These are phyloP conservation scores for Trichosurus vulpecula DNA, from an alignment of 2,797 vertebrate genomes.

Conservation along the genomic window DNA sequence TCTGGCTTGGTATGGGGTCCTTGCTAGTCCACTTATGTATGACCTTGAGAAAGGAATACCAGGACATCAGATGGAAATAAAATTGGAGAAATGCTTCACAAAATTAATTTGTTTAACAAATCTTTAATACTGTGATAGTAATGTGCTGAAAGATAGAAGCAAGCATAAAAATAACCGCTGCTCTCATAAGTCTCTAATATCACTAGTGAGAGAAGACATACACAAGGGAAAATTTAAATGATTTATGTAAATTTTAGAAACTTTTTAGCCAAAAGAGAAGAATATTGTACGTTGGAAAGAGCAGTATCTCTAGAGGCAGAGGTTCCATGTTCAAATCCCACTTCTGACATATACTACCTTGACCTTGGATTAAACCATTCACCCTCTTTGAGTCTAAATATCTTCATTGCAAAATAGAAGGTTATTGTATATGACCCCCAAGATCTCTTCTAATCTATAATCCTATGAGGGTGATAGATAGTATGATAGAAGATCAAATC, in stretches of 20 bases:
- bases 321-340: neutral
- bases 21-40: slow-evolving; percentile 43
- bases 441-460: neutral
- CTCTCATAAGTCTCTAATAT: neutral
- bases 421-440: neutral
- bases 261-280: neutral
- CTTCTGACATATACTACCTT: neutral
- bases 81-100: neutral
- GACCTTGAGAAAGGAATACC: slow-evolving; percentile 42
- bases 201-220: neutral
- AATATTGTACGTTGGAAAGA: neutral
- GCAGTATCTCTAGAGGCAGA: neutral
- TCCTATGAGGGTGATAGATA: neutral
- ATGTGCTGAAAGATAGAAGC: neutral
- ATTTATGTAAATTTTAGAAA: neutral
- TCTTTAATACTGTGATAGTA: neutral
- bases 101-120: neutral
- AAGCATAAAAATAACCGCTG: neutral
- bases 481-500: neutral
- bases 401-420: neutral
- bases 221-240: neutral
- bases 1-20: slow-evolving; percentile 38
- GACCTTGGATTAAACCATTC: neutral
- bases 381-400: neutral
- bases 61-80: neutral